A percentile compares a stretch with the other conserved stretches of the same genome.
phyloP scores from a whole-genome alignment of 2,113 vertebrate species.

The Myrmecophaga tridactyla region DNA sequence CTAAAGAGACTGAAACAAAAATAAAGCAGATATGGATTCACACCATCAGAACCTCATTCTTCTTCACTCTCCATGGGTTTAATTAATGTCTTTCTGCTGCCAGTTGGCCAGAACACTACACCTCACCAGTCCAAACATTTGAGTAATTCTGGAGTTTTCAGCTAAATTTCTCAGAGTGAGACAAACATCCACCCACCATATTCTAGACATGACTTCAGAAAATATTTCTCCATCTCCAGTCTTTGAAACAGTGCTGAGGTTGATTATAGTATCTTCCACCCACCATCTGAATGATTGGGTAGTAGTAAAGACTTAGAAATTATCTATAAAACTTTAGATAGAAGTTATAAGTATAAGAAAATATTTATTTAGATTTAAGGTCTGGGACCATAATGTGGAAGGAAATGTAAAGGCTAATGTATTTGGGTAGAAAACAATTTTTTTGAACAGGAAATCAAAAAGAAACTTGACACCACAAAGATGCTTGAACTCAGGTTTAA shows the following conservation, averaged over 20 bases:
- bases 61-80: neutral
- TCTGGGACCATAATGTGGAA: neutral
- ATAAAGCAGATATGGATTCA: neutral
- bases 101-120: slow-evolving; percentile 65
- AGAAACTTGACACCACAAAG: neutral
- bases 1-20: neutral
- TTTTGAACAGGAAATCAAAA: neutral
- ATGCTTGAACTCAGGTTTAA: neutral
- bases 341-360: no score
- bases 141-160: slow-evolving; percentile 64
- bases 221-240: slow-evolving; percentile 56
- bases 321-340: no score
- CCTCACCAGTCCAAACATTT: slow-evolving; percentile 69
- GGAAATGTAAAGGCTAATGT: neutral
- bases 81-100: neutral
- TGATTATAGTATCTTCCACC: slow-evolving; percentile 51
- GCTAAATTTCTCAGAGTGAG: neutral
- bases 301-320: slow-evolving; percentile 29
- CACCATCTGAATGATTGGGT: slow-evolving; percentile 34
- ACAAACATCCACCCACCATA: slow-evolving; percentile 57
- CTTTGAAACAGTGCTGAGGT: slow-evolving; percentile 58
- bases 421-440: neutral
- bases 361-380: slow-evolving; percentile 21
- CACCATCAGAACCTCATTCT: neutral
- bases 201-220: slow-evolving; percentile 68